These are phyloP conservation scores for Paratilapia polleni DNA, from an alignment of 2,113 vertebrate species.

Conservation along the genomic window DNA sequence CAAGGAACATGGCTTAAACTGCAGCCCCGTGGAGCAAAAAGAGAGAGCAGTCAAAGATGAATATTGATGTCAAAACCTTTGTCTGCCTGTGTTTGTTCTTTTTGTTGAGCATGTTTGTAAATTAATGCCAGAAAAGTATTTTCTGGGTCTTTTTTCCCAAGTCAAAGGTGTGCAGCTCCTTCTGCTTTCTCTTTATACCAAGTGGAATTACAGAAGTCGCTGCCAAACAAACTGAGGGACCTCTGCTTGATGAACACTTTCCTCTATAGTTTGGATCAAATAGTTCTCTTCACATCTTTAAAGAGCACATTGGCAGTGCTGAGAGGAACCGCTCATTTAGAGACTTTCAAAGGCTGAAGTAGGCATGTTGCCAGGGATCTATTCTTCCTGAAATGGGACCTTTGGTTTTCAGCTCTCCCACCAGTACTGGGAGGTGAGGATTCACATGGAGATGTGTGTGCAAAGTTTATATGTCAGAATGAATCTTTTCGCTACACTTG, in stretches of 20 bases:
- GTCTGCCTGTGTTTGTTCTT: slow-evolving; percentile 16
- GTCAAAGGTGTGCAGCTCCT: neutral
- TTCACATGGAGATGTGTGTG: slow-evolving; percentile 5
- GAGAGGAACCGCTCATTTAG: slow-evolving; percentile 37
- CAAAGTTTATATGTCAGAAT: slow-evolving; percentile 17
- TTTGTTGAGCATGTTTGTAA: slow-evolving; percentile 12
- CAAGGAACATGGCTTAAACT: neutral
- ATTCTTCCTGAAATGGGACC: slow-evolving; percentile 22
- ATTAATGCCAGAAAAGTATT: slow-evolving; percentile 8
- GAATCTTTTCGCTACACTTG: neutral
- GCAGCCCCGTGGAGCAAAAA: neutral
- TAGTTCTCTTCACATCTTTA: slow-evolving; percentile 38
- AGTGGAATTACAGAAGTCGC: slow-evolving; percentile 18
- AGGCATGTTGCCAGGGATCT: slow-evolving; percentile 31
- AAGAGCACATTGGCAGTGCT: neutral
- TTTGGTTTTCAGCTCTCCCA: slow-evolving; percentile 9
- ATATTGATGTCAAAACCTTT: slow-evolving; percentile 19
- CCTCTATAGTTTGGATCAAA: slow-evolving; percentile 43
- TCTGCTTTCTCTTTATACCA: slow-evolving; percentile 2
- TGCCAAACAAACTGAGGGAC: slow-evolving; percentile 26
- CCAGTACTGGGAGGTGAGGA: neutral
- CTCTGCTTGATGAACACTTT: slow-evolving; percentile 18
- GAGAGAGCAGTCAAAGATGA: neutral
- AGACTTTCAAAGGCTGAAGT: slow-evolving; percentile 39
- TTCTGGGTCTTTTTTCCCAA: neutral